These are phyloP conservation scores for Ambastaia sidthimunki DNA, from an alignment of 2,797 vertebrate species.

Conservation along the genomic window DNA sequence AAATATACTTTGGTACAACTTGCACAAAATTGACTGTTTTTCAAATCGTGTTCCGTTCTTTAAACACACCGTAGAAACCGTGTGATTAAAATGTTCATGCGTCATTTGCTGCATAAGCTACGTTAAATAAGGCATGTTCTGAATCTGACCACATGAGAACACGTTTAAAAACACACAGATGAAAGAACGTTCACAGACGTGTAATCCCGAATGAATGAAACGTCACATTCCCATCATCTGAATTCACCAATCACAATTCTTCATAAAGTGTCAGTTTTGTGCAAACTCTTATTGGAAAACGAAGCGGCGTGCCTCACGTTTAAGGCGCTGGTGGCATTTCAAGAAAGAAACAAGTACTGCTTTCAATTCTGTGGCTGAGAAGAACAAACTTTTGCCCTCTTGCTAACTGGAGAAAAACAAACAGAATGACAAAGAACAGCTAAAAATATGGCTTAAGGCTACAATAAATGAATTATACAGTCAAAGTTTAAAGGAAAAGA, in stretches of 20 bases:
- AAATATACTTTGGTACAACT: background rate
- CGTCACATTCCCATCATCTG: background rate
- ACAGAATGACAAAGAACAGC: background rate
- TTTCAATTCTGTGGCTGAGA: background rate
- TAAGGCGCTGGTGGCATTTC: background rate
- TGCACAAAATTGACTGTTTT: background rate
- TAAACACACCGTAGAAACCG: background rate
- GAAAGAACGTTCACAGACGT: slow-evolving; percentile 19
- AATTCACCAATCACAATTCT: background rate
- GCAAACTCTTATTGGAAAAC: slow-evolving; percentile 5
- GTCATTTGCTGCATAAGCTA: slow-evolving; percentile 30
- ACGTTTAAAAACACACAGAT: background rate
- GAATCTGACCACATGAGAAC: slow-evolving; percentile 24
- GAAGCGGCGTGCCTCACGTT: background rate
- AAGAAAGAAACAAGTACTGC: background rate
- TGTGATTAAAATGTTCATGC: background rate
- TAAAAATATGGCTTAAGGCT: slow-evolving; percentile 32
- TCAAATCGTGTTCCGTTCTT: background rate
- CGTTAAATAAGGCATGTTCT: slow-evolving; percentile 57
- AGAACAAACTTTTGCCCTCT: slow-evolving; percentile 34
- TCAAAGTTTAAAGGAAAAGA: background rate
- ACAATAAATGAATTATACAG: background rate
- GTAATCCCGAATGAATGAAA: slow-evolving; percentile 12
- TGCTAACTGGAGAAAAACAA: slow-evolving; percentile 1
- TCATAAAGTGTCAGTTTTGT: background rate